Evolutionary conservation across 2,113 vertebrate genomes (phyloP), one percentile per base, ranked within the genome.

Genomic region (Rostratula benghalensis): DNA sequence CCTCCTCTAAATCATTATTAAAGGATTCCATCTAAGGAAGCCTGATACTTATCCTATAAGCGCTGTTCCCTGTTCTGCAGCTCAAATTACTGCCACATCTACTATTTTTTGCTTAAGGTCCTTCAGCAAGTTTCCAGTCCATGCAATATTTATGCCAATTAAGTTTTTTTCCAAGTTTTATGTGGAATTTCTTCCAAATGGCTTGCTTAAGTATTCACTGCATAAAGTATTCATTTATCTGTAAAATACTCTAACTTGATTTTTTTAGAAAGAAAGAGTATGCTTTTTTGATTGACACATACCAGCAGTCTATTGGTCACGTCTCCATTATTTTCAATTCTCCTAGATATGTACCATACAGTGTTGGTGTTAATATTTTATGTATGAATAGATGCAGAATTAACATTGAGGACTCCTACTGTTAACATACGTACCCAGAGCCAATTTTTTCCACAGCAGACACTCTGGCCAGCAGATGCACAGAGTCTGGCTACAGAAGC

Each of bases 51-150:
- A 73, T 1, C 67, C 85, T 88, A 50, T 27, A 48, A 65, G 30
- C n/a, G 83, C 65, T n/a, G 37, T 20, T 92, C 63, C 68, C 35
- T 87, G 37, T 51, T 50, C 30, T 56, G 39, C 39, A 94, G 73
- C 70, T 94, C 89, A 89, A 73, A 87, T 93, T 96, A 92, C 95
- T 93, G 86, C 92, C 73, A 76, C 89, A 96, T 93, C 53, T 65
- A 91, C 89, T 96, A 79, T 60, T 94, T 94, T 95, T 79, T 79
- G 67, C 61, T 79, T 27, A 21, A 83, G 76, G 78, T 76, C 50
- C 65, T 87, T 95, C 83, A 94, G 80, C 48, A 89, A 78, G 46
- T 84, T 95, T 92, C 81, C 83, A 92, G 61, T 41, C 67, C 37
- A 23, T 61, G 41, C 57, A 92, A 61, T 65, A 92, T 50, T 67